These are phyloP conservation scores for Euura saliciscinereae DNA, from an alignment of 1,140 invertebrate species.

Conservation along the genomic window DNA sequence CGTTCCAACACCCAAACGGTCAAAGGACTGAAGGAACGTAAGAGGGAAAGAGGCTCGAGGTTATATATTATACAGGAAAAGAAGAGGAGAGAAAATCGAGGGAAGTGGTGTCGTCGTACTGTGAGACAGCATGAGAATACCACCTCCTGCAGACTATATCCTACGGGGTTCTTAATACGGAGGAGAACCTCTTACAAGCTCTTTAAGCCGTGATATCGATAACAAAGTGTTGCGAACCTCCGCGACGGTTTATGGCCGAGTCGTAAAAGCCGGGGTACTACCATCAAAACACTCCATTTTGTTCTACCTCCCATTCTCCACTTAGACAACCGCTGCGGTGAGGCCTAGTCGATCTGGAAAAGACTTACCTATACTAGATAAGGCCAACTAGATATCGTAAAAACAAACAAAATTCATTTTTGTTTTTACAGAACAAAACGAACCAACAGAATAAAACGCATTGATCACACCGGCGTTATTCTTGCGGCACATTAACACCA, in stretches of 20 bases:
- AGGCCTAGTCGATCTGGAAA: no score
- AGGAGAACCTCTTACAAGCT: slow-evolving; percentile 16
- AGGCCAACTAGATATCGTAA: no score
- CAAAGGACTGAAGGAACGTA: no score
- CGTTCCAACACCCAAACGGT: no score
- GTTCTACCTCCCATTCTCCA: background rate
- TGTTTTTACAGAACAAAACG: no score
- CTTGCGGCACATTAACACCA: no score
- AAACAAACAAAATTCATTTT: no score
- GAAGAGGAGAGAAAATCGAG: background rate
- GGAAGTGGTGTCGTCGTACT: background rate
- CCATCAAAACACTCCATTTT: slow-evolving; percentile 11
- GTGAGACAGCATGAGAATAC: background rate
- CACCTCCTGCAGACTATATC: background rate
- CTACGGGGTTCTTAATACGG: background rate
- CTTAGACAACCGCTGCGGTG: background rate
- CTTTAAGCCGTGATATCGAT: slow-evolving; percentile 18
- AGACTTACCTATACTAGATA: no score
- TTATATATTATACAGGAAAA: background rate
- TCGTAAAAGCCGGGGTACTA: slow-evolving; percentile 16
- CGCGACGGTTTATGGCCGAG: slow-evolving; percentile 17
- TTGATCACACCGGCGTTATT: no score
- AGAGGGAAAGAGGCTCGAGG: no score
- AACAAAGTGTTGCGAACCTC: slow-evolving; percentile 16
- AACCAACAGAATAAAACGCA: no score